Conservation (phyloP, 2,888 invertebrate species). For the Monopis laevigella region DNA sequence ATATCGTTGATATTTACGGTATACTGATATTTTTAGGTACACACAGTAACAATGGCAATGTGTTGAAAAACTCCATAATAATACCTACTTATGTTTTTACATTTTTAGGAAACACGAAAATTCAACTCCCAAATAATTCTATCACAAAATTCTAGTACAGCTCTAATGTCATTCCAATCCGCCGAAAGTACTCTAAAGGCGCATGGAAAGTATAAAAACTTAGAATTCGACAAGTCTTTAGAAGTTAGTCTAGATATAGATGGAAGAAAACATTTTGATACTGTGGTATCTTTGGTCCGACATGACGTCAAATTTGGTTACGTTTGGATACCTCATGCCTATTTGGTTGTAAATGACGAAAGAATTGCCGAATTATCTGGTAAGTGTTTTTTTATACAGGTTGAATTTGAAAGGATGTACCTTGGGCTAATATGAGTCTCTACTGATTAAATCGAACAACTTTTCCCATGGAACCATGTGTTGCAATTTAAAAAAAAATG, state of each 20-base stretch:
- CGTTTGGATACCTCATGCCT: constrained; percentile 75
- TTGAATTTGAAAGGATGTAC: no score
- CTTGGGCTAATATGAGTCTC: no score
- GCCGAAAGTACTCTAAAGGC: constrained; percentile 73
- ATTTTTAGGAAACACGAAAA: constrained; percentile 54
- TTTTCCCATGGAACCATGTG: no score
- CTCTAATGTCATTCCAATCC: constrained; percentile 71
- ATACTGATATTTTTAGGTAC: no score
- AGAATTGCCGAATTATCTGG: constrained; percentile 76
- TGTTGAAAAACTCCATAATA: no score
- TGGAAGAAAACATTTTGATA: constrained; percentile 75
- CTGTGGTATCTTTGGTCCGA: constrained; percentile 67
- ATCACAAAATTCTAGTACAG: constrained; percentile 47
- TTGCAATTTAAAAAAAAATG: no score
- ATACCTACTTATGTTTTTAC: no score
- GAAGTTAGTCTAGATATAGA: constrained; percentile 78
- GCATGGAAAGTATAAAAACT: constrained; percentile 76
- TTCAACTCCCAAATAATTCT: constrained; percentile 47
- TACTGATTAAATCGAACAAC: no score
- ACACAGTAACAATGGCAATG: no score
- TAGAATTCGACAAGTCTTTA: constrained; percentile 73
- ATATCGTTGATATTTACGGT: no score
- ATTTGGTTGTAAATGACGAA: constrained; percentile 78
- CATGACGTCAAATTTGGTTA: constrained; percentile 71
- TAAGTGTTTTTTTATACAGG: constrained; percentile 37